A percentile compares a stretch with the other conserved stretches of the same genome.
Conservation (phyloP, 2,113 vertebrate species). For the Neolamprologus kungweensis region DNA sequence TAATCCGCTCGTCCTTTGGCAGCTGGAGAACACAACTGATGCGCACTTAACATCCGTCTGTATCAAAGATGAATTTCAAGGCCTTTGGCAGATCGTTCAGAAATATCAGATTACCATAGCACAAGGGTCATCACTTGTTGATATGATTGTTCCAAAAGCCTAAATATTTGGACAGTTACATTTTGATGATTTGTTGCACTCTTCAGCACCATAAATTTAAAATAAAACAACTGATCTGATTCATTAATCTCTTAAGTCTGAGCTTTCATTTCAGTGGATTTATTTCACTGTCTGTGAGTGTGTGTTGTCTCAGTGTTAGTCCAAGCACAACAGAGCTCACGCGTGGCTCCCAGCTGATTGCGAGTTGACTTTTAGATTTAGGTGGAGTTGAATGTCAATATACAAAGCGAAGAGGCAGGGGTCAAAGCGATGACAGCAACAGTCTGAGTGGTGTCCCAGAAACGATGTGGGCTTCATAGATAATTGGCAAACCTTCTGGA, state of each 20-base stretch:
- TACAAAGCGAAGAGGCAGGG: neutral
- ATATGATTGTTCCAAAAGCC: neutral
- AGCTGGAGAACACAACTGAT: neutral
- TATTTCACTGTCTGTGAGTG: neutral
- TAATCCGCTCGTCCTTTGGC: neutral
- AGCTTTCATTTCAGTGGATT: neutral
- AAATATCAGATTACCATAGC: neutral
- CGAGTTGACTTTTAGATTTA: neutral
- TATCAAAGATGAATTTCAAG: neutral
- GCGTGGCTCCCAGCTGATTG: neutral
- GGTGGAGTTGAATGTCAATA: neutral
- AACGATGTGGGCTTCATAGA: too few relatives aligned
- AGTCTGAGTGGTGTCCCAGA: too few relatives aligned
- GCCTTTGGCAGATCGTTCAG: neutral
- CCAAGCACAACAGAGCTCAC: neutral
- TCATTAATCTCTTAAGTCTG: neutral
- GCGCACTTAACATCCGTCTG: neutral
- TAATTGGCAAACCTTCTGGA: too few relatives aligned
- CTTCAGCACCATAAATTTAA: neutral
- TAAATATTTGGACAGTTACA: neutral
- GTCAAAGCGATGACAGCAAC: neutral
- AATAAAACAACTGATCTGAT: neutral
- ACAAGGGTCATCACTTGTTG: neutral
- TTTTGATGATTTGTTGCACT: neutral
- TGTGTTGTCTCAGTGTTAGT: neutral